A percentile compares a stretch with the other conserved stretches of the same genome.
Evolutionary conservation across 2,888 invertebrate genomes (phyloP).

Genomic region (Apamea crenata): DNA sequence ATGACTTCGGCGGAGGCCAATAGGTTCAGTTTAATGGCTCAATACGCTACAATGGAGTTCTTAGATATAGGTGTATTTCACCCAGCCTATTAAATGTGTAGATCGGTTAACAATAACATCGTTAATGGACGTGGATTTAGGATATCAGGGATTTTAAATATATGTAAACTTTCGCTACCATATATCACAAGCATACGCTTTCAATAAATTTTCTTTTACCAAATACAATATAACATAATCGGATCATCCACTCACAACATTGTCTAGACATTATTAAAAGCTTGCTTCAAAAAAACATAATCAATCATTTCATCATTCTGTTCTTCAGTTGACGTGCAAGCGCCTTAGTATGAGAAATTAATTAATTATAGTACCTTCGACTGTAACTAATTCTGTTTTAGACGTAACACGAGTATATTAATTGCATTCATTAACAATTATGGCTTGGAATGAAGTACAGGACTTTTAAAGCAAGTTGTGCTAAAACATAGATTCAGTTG

Average conservation of each 20-base stretch:
- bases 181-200: constrained; percentile 7
- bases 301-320: constrained; percentile 63
- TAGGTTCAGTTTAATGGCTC: constrained; percentile 48
- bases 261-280: constrained; percentile 53
- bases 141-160: background rate
- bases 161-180: constrained; percentile 1
- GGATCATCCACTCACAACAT: constrained; percentile 58
- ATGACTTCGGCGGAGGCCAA: constrained; percentile 41
- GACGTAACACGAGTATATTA: constrained; percentile 62
- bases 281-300: constrained; percentile 44
- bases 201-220: constrained; percentile 31
- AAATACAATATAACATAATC: constrained; percentile 53
- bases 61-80: constrained; percentile 8
- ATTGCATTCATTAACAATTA: constrained; percentile 64
- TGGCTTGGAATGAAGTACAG: constrained; percentile 62
- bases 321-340: constrained; percentile 39
- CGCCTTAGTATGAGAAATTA: constrained; percentile 43
- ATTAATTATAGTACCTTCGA: constrained; percentile 57
- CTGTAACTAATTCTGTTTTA: constrained; percentile 56
- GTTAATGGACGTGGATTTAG: background rate
- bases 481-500: constrained; percentile 56
- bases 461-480: constrained; percentile 53
- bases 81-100: background rate
- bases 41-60: constrained; percentile 41
- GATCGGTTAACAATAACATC: constrained; percentile 2